Evolutionary conservation across 2,797 vertebrate species (phyloP).

Genomic region (Carapus acus): DNA sequence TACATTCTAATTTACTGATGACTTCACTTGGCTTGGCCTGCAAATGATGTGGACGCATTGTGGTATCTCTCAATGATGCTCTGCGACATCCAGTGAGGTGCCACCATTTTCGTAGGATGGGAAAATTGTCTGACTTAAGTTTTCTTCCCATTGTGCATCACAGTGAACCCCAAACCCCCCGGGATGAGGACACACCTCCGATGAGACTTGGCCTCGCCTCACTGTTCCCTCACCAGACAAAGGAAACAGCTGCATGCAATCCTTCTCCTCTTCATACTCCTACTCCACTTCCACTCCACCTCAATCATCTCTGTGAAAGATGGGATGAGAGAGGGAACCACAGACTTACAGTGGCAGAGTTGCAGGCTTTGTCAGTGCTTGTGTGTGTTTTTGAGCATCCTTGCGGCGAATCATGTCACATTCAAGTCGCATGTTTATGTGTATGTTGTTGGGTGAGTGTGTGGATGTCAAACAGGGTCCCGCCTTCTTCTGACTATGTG

Average conservation of each 20-base stretch:
- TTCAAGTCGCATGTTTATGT: too few species aligned
- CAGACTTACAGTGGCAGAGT: constrained; percentile 1
- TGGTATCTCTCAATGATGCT: too few species aligned
- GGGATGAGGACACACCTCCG: constrained; percentile 76
- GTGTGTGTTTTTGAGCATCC: not conserved
- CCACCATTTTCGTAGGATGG: too few species aligned
- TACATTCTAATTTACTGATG: too few species aligned
- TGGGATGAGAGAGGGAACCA: constrained; percentile 18
- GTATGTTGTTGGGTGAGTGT: not conserved
- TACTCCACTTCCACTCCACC: too few species aligned
- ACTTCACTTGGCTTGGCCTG: too few species aligned
- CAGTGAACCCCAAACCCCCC: constrained; percentile 76
- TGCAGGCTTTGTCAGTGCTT: constrained; percentile 14
- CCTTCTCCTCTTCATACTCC: constrained; percentile 9
- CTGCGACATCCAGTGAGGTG: too few species aligned
- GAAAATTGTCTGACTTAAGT: not conserved
- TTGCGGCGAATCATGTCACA: too few species aligned
- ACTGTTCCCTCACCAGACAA: constrained; percentile 4
- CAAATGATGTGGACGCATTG: too few species aligned
- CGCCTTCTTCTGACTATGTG: constrained; percentile 46
- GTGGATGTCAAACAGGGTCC: constrained; percentile 36
- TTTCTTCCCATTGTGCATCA: constrained; percentile 18
- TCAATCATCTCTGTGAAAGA: constrained; percentile 6
- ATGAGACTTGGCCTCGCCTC: constrained; percentile 59
- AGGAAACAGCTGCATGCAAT: constrained; percentile 8